Base-by-base conservation (phyloP, 1,140 invertebrate species). In the Oedothorax gibbosus region DNA sequence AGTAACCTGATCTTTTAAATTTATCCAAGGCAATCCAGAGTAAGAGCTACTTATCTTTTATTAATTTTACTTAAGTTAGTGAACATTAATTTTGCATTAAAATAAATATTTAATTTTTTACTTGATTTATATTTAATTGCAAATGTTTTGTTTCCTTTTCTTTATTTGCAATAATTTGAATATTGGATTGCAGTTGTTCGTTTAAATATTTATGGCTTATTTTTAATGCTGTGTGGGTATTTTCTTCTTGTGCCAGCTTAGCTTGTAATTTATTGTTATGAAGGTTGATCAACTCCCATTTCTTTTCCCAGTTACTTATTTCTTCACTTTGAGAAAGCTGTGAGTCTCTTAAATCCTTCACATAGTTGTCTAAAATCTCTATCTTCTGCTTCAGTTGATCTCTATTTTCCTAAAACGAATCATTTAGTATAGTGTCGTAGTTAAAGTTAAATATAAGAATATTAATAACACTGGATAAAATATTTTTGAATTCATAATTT, bases 311-410 rank as follows among this genome's bases (percentile, higher is more conserved):
- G 20, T n/a, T 56, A 12, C 35, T 73, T 18, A 84, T 49, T 68
- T 76, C 71, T 49, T 75, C 60, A 15, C 2, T 20, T 21, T 68
- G 65, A 50, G 50, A 66, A 21, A 57, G 18, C 5, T 73, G 72
- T 4, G 53, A 66, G 65, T 73, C 60, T 51, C 51, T 84, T 20
- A 84, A 51, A 57, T 84, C 81, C 75, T 84, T 76, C 2, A 84
- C 71, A 75, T 66, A 84, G 12, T 56, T 73, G 14, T 75, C 72
- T 12, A 84, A 15, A 18, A 75, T 66, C 65, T 75, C 72, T 7
- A 75, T 68, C 49, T 84, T 84, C 56, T 57, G 56, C 21, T 84
- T 84, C 51, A 84, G n/a, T 35, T 75, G 71, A 66, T 84, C 81
- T 66, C 62, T 53, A 49, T 56, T 76, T 76, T 84, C 81, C 81